Evolutionary conservation across 2,797 vertebrate species (phyloP).

Genomic region (Phoebastria nigripes): DNA sequence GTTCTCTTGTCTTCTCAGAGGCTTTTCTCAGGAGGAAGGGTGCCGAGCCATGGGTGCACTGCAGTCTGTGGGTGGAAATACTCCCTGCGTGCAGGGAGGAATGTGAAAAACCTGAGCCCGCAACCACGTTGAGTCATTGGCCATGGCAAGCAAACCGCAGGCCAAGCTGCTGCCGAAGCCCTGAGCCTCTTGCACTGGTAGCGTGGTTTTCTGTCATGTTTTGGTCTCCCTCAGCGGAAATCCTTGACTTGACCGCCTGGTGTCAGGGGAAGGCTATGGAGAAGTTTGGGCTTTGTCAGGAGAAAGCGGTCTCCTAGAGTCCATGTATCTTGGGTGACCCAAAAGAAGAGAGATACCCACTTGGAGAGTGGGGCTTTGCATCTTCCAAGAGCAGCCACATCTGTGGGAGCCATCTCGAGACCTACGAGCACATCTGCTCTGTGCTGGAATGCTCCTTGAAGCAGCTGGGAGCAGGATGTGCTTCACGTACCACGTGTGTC

Average conservation of each 20-base stretch:
- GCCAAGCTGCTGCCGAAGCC: not conserved
- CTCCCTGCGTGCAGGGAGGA: not conserved
- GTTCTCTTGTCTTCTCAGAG: not conserved
- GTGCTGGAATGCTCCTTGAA: not conserved
- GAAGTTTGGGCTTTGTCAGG: not conserved
- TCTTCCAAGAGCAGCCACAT: not conserved
- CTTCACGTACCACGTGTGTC: fast-evolving
- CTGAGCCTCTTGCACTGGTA: not conserved
- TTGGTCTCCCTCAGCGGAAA: not conserved
- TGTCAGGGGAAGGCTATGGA: not conserved
- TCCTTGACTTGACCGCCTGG: not conserved
- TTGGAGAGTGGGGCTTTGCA: not conserved
- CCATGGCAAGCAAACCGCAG: not conserved
- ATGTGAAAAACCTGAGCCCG: not conserved
- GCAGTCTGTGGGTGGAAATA: not conserved
- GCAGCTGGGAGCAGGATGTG: not conserved
- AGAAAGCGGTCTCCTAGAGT: not conserved
- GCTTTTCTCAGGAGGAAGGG: not conserved
- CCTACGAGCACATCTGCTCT: not conserved
- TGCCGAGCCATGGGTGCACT: not conserved
- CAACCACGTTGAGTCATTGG: not conserved
- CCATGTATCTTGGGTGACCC: not conserved
- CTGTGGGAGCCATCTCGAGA: not conserved
- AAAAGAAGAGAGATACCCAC: not conserved
- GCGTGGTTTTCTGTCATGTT: not conserved